These are phyloP conservation scores for Lasioglossum pauxillum DNA, from an alignment of 2,888 invertebrate genomes.

Conservation along the genomic window DNA sequence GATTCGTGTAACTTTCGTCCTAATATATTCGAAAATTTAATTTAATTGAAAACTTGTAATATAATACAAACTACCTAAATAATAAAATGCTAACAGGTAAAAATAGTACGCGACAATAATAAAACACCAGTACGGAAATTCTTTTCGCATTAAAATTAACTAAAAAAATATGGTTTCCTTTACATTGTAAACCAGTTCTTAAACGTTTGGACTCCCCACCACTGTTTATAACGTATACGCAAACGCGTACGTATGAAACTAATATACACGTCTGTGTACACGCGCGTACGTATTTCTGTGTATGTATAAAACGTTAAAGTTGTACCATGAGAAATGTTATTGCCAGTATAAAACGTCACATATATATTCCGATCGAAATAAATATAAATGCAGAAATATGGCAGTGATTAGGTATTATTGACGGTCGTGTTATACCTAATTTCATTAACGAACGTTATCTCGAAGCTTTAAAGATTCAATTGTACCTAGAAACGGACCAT, in stretches of 20 bases:
- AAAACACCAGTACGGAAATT: not conserved
- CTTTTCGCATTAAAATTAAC: not conserved
- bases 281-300: not conserved
- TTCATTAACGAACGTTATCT: conserved; percentile 26
- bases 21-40: not conserved
- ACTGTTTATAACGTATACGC: conserved; percentile 3
- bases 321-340: conserved; percentile 44
- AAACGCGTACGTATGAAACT: not conserved
- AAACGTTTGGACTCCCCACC: not conserved
- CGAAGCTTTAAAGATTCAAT: conserved; percentile 31
- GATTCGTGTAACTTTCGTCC: not conserved
- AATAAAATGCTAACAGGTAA: not conserved
- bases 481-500: conserved; percentile 44
- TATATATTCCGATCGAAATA: conserved; percentile 63
- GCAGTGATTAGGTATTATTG: conserved; percentile 57
- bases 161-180: not conserved
- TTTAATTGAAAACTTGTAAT: not conserved
- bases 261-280: not conserved
- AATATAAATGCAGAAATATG: conserved; percentile 66
- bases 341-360: conserved; percentile 56
- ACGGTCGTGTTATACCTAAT: conserved; percentile 25
- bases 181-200: not conserved
- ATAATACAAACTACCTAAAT: not conserved
- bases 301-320: conserved; percentile 48
- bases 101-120: not conserved